Evolutionary conservation across 2,888 invertebrate species (phyloP), one percentile per base, ranked within the genome.

Genomic region (Tiphia femorata): DNA sequence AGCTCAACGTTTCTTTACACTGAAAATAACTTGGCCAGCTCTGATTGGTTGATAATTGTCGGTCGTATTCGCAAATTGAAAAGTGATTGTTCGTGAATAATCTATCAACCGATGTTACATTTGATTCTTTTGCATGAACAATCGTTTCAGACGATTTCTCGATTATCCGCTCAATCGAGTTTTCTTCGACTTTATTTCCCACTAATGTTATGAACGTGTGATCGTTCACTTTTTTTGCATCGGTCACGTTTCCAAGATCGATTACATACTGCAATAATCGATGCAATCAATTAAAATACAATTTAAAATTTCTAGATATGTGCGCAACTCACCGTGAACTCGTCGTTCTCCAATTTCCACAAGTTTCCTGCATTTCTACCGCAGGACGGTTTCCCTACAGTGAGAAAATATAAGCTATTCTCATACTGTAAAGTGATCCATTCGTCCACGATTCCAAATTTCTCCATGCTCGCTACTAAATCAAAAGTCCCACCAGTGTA

Each of bases 381-480:
- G 64, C 85, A 85, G 8, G 43, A 58, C 0, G 44, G 52, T 27
- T 68, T 64, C 1, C 78, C 78, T 17, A 78, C 71, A 1, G 82
- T 80, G 4, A 85, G 73, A 10, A 86, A 75, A 58, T 83, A 86
- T 37, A 84, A 62, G 1, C 74, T 59, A 4, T 76, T 61, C 0
- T 77, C 66, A 46, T 77, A 72, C 16, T 62, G 63, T 0, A 86
- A 79, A 1, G 83, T 73, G 3, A 85, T 72, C 71, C 85, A 84
- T 70, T 86, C 83, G 21, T 83, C 78, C 2, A 88, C 75, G 10
- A 73, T 70, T 2, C 88, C 89, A 21, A 86, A 86, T 53, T 84
- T 70, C 8, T 85, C 73, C 30, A 76, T 58, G 6, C 42, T 62
- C 2, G 64, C 71, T 1, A 82, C 23, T 6, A 46, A 52, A 10